Conservation (phyloP, 2,888 invertebrate genomes). For the Heliconius sara region DNA sequence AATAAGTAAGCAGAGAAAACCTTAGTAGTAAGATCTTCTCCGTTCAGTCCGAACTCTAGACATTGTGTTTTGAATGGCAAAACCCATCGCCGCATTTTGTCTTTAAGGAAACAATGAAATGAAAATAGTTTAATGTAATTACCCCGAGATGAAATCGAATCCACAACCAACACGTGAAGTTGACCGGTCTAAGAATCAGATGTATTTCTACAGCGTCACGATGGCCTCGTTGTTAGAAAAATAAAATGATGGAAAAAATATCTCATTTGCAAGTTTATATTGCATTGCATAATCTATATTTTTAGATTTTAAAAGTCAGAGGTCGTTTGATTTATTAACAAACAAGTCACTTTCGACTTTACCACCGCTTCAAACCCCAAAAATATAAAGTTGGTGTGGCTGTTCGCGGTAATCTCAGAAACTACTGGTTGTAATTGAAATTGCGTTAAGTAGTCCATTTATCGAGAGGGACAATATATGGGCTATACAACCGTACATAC, state of each 20-base stretch:
- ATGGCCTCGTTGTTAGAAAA: neutral
- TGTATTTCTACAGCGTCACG: neutral
- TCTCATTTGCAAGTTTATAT: conserved; percentile 10
- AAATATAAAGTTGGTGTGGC: too few species aligned
- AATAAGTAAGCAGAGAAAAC: too few species aligned
- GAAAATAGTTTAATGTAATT: neutral
- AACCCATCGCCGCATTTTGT: neutral
- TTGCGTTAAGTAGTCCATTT: too few species aligned
- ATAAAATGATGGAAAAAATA: neutral
- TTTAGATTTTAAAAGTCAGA: conserved; percentile 12
- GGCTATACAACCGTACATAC: too few species aligned
- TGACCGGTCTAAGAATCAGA: neutral
- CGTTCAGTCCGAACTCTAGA: neutral
- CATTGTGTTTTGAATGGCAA: neutral
- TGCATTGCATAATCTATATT: conserved; percentile 19
- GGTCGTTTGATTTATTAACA: conserved; percentile 10
- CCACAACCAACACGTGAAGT: neutral
- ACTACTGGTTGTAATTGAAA: too few species aligned
- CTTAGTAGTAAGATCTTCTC: too few species aligned
- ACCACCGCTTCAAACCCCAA: neutral
- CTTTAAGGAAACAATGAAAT: neutral
- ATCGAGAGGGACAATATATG: too few species aligned
- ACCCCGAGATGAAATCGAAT: too few species aligned
- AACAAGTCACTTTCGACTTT: neutral
- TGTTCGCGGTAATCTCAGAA: too few species aligned